Conservation (phyloP, 37 sponge, comb jelly and placozoan genomes). For the Geodia barretti region DNA sequence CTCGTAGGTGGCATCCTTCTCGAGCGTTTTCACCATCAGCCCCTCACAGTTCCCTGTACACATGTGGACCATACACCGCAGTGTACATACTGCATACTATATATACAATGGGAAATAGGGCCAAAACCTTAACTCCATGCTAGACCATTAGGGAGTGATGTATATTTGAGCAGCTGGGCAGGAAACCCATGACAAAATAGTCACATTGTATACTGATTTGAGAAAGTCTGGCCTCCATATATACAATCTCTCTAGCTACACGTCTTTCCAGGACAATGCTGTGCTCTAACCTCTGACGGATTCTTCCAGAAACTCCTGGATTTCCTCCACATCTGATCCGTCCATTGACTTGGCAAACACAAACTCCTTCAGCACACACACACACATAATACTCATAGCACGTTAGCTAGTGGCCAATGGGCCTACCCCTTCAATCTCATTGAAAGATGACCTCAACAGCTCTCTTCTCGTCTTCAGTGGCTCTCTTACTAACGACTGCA, state of each 20-base stretch:
- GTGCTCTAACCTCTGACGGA: conserved; percentile 91
- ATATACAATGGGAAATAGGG: no score
- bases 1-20: conserved; percentile 95
- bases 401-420: not conserved
- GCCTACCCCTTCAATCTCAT: conserved; percentile 87
- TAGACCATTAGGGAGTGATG: no score
- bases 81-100: no score
- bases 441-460: conserved; percentile 83
- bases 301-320: conserved; percentile 89
- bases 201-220: no score
- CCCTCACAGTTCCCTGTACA: conserved; percentile 94
- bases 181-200: no score
- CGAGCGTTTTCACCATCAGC: conserved; percentile 97
- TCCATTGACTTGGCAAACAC: conserved; percentile 77
- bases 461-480: conserved; percentile 81
- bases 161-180: no score
- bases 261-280: no score
- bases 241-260: no score
- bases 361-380: conserved; percentile 78
- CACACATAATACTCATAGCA: not conserved
- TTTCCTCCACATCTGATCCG: conserved; percentile 76
- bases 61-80: not conserved
- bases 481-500: conserved; percentile 81
- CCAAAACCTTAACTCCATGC: no score
- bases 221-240: no score